A percentile compares a stretch with the other conserved stretches of the same genome.
Conservation (phyloP, 2,113 vertebrate species). For the Propithecus coquereli region DNA sequence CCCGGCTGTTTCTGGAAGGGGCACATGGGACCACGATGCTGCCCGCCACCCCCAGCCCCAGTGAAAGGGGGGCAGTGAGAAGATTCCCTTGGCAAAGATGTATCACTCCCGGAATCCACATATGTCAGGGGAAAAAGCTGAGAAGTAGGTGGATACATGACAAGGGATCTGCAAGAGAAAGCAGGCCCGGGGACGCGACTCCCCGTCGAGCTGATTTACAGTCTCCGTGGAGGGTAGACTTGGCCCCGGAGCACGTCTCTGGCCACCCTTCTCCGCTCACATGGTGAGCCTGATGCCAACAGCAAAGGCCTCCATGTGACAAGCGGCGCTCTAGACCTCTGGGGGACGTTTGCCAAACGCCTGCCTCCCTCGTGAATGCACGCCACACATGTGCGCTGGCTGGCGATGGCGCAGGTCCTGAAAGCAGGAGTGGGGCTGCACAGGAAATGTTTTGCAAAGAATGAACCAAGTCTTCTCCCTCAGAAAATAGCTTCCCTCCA, state of each 20-base stretch:
- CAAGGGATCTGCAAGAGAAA: not conserved
- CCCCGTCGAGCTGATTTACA: not conserved
- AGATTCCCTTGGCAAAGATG: not conserved
- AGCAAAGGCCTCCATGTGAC: not conserved
- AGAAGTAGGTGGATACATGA: not conserved
- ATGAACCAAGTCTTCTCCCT: constrained; percentile 58
- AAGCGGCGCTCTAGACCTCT: not conserved
- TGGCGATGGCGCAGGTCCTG: not conserved
- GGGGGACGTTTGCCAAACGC: not conserved
- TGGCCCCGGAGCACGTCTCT: not conserved
- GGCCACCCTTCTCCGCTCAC: not conserved
- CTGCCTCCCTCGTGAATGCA: not conserved
- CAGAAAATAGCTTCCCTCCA: constrained; percentile 42
- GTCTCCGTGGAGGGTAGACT: not conserved
- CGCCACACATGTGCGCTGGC: not conserved
- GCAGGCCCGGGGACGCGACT: not conserved
- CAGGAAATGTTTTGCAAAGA: constrained; percentile 61
- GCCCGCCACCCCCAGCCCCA: not conserved
- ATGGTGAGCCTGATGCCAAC: not conserved
- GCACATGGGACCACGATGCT: not conserved
- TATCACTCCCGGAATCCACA: not conserved
- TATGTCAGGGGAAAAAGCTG: not conserved
- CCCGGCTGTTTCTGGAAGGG: not conserved
- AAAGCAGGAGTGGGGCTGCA: constrained; percentile 22
- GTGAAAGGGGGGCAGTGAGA: not conserved